Evolutionary conservation across 2,888 invertebrate genomes (phyloP).

Genomic region (Lasioglossum vierecki): DNA sequence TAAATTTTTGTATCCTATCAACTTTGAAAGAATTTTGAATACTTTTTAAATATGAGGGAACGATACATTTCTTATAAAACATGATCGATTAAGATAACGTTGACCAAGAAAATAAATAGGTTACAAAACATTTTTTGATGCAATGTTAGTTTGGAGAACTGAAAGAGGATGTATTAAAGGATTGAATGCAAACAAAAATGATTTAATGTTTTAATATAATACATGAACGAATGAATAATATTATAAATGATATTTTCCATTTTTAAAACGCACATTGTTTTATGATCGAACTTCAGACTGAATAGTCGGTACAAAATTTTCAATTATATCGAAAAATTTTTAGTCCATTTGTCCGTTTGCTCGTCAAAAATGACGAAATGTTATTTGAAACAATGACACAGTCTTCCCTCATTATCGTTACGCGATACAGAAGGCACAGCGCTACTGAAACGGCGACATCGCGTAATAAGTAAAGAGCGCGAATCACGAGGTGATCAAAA

Average conservation of each 20-base stretch:
- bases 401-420: background rate
- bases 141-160: background rate
- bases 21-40: background rate
- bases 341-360: background rate
- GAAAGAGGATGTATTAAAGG: slow-evolving; percentile 6
- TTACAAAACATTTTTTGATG: background rate
- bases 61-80: background rate
- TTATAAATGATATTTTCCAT: background rate
- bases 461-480: background rate
- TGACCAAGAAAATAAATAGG: background rate
- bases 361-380: background rate
- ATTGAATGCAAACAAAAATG: background rate
- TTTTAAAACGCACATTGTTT: background rate
- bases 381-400: background rate
- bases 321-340: background rate
- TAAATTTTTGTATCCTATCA: background rate
- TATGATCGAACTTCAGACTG: background rate
- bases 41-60: background rate
- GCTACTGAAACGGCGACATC: background rate
- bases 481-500: background rate
- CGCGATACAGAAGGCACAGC: background rate
- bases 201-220: slow-evolving; percentile 3
- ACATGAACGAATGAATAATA: background rate
- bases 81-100: background rate
- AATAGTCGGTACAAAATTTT: background rate